Base-by-base conservation (phyloP, 1,140 invertebrate species). In the Cheumatopsyche charites region DNA sequence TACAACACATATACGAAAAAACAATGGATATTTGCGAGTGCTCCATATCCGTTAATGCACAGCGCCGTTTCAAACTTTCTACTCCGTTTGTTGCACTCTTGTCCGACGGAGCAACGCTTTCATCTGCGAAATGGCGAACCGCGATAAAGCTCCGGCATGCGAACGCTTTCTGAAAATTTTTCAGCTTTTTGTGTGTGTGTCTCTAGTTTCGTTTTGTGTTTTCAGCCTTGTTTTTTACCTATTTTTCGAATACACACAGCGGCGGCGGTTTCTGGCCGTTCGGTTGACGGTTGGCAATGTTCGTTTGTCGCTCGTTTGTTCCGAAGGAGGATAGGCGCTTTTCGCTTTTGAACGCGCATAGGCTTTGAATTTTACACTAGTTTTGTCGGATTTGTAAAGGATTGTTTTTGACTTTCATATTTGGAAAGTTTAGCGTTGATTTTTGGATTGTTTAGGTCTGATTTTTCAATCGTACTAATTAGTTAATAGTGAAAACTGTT, bases 101-200 rank as follows among this genome's bases (percentile, higher is more conserved):
- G 70, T 72, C 49, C n/a, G 62, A 29, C 41, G 47, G 55, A 63
- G 61, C 67, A 67, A 72, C 72, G 70, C 66, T 58, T 75, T 75
- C 73, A 75, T 75, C 72, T 75, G 67, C 71, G 67, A 72, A 75
- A 75, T 75, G 73, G 73, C 68, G 71, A 47, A 67, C 70, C 55
- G 70, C 45, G 72, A 74, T 65, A 65, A 47, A 66, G 63, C 62
- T 63, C 26, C 5, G 3, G 29, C 63, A 17, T 13, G 36, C 41
- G 15, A 25, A 43, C 23, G 63, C 41, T 47, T 66, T 43, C 43
- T 66, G 42, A 12, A 47, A 19, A 12, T 63, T 63, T 41, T 45
- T 63, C 29, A 13, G 26, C 61, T 36, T 15, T 45, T 17, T 15
- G 15, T 41, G 11, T 62, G 23, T n/a, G 6, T 23, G 47, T 49